Percentiles rank a stretch among this genome's conserved stretches.
phyloP scores from a whole-genome alignment of 2,797 vertebrate species.

The Enteromius treurensis region DNA sequence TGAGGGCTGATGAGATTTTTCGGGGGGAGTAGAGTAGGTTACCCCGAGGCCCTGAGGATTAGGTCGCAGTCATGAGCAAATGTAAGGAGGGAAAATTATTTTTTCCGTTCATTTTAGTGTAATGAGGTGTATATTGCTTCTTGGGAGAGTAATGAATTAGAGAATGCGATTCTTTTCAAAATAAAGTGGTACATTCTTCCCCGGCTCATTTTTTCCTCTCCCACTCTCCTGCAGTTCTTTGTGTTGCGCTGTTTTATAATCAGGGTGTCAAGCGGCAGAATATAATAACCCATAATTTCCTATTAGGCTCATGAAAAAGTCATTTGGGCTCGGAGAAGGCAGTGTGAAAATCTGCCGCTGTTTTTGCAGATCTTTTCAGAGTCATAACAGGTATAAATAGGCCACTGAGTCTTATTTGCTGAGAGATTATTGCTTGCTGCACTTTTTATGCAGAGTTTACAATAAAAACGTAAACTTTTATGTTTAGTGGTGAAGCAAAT shows the following conservation, averaged over 20 bases:
- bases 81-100: slow-evolving; percentile 57
- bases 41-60: slow-evolving; percentile 57
- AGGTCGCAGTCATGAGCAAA: slow-evolving; percentile 54
- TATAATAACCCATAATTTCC: slow-evolving; percentile 66
- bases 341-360: slow-evolving; percentile 25
- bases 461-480: slow-evolving; percentile 39
- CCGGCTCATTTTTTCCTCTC: slow-evolving; percentile 50
- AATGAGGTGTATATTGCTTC: slow-evolving; percentile 70
- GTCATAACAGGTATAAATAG: slow-evolving; percentile 60
- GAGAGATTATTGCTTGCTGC: slow-evolving; percentile 48
- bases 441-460: slow-evolving; percentile 45
- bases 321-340: slow-evolving; percentile 55
- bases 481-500: slow-evolving; percentile 27
- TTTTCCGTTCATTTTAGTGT: slow-evolving; percentile 61
- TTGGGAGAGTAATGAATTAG: slow-evolving; percentile 67
- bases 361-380: slow-evolving; percentile 44
- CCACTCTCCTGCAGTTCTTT: slow-evolving; percentile 51
- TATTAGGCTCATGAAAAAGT: slow-evolving; percentile 66
- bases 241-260: slow-evolving; percentile 63
- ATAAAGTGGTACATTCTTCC: slow-evolving; percentile 60
- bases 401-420: slow-evolving; percentile 55
- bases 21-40: slow-evolving; percentile 31
- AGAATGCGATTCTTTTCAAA: slow-evolving; percentile 62
- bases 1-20: slow-evolving; percentile 41
- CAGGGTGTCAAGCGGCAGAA: slow-evolving; percentile 59